Conservation (phyloP, 2,888 invertebrate genomes). For the Tipula confusa region DNA sequence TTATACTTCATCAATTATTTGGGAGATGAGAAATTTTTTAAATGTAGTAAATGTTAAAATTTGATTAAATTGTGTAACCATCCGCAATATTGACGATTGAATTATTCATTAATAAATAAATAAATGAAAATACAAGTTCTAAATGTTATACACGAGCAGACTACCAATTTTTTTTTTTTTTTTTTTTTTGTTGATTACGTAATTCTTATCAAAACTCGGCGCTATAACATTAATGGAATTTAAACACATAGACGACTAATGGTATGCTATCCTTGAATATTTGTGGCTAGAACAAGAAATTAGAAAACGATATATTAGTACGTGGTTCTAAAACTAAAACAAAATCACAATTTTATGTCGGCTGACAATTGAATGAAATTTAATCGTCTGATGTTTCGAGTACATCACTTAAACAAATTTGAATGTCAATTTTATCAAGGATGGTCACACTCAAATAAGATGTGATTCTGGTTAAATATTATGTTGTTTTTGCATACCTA, state of each 20-base stretch:
- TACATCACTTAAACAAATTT: too few species aligned
- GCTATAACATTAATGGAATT: neutral
- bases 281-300: too few species aligned
- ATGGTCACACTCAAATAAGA: neutral
- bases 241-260: neutral
- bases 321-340: too few species aligned
- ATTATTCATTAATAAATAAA: neutral
- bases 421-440: neutral
- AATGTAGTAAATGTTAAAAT: neutral
- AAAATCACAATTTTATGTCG: too few species aligned
- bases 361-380: neutral
- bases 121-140: neutral
- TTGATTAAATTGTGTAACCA: neutral
- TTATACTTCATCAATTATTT: constrained; percentile 21
- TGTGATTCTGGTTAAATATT: neutral
- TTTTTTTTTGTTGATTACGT: neutral
- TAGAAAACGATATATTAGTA: too few species aligned
- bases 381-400: too few species aligned
- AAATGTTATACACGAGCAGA: neutral
- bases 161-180: too few species aligned
- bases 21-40: constrained; percentile 16
- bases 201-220: neutral
- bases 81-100: neutral
- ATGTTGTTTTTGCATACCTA: neutral
- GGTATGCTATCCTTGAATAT: too few species aligned